These are phyloP conservation scores for Lycodopsis pacificus DNA, from an alignment of 2,797 vertebrate species.

Conservation along the genomic window DNA sequence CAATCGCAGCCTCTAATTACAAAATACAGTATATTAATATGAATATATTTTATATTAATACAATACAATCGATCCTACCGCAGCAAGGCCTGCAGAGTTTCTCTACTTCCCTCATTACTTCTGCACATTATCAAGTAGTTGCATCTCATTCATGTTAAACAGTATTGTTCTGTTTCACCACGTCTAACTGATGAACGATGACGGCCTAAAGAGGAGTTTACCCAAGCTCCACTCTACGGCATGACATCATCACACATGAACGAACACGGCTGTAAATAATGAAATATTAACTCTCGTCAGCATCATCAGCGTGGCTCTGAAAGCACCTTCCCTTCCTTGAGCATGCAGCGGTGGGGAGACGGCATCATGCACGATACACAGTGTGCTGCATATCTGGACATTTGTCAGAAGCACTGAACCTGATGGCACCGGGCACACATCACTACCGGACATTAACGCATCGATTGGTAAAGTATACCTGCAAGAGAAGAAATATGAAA, in stretches of 20 bases:
- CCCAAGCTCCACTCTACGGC: neutral
- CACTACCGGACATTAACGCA: neutral
- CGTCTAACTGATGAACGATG: neutral
- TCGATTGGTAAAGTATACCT: neutral
- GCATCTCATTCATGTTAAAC: neutral
- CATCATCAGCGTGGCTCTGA: constrained; percentile 19
- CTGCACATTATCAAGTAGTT: neutral
- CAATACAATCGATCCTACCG: too few relatives aligned
- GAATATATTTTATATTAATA: too few relatives aligned
- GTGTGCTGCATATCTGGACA: constrained; percentile 20
- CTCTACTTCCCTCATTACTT: neutral
- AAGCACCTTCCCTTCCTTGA: constrained; percentile 5
- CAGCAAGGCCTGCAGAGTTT: neutral
- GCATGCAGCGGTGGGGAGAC: constrained; percentile 11
- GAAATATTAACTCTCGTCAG: constrained; percentile 39
- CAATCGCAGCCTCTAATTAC: neutral
- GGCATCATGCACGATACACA: constrained; percentile 44
- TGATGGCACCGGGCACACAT: neutral
- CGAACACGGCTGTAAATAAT: constrained; percentile 24
- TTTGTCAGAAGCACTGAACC: constrained; percentile 20
- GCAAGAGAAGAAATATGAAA: neutral
- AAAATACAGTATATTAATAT: neutral
- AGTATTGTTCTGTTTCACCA: neutral
- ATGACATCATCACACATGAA: constrained; percentile 17
- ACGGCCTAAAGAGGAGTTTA: neutral